phyloP scores from a whole-genome alignment of 2,888 invertebrate species.

The Zootermopsis nevadensis region DNA sequence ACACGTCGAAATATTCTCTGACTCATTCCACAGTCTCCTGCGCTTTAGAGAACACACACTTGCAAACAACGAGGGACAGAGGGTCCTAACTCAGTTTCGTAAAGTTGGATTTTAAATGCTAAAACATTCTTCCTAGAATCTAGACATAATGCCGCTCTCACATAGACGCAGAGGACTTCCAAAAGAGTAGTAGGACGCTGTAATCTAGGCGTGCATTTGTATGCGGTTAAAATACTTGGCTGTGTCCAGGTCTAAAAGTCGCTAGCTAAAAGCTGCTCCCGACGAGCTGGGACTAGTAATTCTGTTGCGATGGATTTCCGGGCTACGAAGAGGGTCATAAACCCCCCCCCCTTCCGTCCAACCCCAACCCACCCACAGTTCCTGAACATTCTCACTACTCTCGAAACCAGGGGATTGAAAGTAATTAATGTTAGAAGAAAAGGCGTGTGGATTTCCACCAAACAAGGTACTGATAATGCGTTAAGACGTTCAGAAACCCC shows the following conservation, averaged over 20 bases:
- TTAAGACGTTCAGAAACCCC: too few relatives aligned
- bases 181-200: not conserved
- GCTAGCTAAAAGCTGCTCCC: not conserved
- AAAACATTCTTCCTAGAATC: slow-evolving; percentile 31
- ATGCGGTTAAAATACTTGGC: slow-evolving; percentile 24
- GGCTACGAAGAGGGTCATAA: not conserved
- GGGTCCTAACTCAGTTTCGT: slow-evolving; percentile 6
- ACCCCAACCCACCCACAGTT: too few relatives aligned
- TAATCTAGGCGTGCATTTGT: slow-evolving; percentile 21
- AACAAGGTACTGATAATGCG: too few relatives aligned
- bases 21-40: not conserved
- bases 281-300: not conserved
- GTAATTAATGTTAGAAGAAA: too few relatives aligned
- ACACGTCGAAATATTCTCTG: not conserved
- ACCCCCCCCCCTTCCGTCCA: too few relatives aligned
- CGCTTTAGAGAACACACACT: slow-evolving; percentile 3
- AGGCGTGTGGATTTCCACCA: too few relatives aligned
- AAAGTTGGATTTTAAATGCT: slow-evolving; percentile 31
- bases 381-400: too few relatives aligned
- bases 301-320: not conserved
- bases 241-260: not conserved
- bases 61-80: not conserved
- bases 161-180: too few relatives aligned
- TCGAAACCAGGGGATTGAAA: too few relatives aligned
- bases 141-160: slow-evolving; percentile 26